Conservation (phyloP, 2,113 vertebrate species). For the Peromyscus maniculatus region DNA sequence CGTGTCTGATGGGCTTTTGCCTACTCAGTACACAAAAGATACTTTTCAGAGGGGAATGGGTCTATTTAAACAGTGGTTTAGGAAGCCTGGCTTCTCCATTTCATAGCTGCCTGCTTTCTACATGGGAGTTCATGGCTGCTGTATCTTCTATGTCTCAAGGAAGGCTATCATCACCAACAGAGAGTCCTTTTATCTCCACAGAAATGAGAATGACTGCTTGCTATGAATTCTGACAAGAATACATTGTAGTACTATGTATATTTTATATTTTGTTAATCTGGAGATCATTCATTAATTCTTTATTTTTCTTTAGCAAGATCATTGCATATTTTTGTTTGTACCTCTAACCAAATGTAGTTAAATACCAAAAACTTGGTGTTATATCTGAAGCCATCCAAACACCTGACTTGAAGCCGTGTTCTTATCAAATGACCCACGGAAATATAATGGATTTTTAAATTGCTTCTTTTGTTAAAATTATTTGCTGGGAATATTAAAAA, state of each 20-base stretch:
- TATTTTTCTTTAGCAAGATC: slow-evolving; percentile 14
- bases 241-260: neutral
- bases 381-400: neutral
- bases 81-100: neutral
- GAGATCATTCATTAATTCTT: slow-evolving; percentile 1
- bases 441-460: slow-evolving; percentile 17
- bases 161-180: neutral
- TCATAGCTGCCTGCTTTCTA: neutral
- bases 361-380: neutral
- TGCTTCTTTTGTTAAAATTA: slow-evolving; percentile 40
- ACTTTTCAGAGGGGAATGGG: neutral
- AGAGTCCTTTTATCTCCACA: neutral
- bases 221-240: neutral
- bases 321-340: slow-evolving; percentile 21
- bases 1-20: neutral
- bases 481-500: slow-evolving; percentile 40
- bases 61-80: neutral
- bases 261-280: neutral
- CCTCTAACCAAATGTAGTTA: neutral
- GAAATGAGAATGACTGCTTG: neutral
- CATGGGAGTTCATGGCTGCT: rapidly evolving
- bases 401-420: slow-evolving; percentile 13
- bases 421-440: neutral
- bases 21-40: neutral
- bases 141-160: neutral